Evolutionary conservation across 2,888 invertebrate genomes (phyloP), one percentile per base, ranked within the genome.

Genomic region (Troilus luridus): DNA sequence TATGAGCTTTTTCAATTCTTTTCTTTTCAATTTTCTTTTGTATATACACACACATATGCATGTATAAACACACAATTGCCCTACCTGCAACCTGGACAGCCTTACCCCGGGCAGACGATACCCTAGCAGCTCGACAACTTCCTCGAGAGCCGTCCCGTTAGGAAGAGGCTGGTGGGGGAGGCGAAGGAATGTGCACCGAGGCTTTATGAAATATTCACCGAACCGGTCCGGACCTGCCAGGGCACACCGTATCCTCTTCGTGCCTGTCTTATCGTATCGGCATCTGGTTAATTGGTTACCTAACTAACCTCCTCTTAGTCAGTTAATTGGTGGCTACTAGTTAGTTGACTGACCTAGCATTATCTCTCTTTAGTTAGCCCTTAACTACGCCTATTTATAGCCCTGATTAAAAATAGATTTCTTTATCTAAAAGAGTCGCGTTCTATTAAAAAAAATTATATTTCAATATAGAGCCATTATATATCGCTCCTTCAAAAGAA

Each of bases 191-290:
- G 77, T 81, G 77, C 77, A 81, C 77, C 41, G 41, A 41, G 77
- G 19, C 77, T 41, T 81, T 81, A 81, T 81, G 77, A 81, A 81
- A 81, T 81, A 81, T 81, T 81, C 77, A 81, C 17, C 17, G 54
- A 81, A 81, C 77, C 77, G 77, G 77, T 81, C 77, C 1, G 8
- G 2, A 3, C 5, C 10, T 24, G 1, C 77, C 41, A 54, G 54
- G 27, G 17, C 21, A 41, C 41, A 81, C 77, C 77, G 77, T 27
- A 27, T 81, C 77, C 77, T 81, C 77, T 81, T 54, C 41, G 10
- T 81, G 9, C 5, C 5, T 5, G 41, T 54, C 54, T 54, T 24
- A 10, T 24, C n/a, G 9, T 6, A 59, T 14, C 59, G 9, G 11
- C 11, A 67, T 67, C 64, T 67, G 64, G 64, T 67, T 67, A 67